A percentile compares a stretch with the other conserved stretches of the same genome.
Evolutionary conservation across 1,140 invertebrate genomes (phyloP).

Genomic region (Berghia stephanieae): DNA sequence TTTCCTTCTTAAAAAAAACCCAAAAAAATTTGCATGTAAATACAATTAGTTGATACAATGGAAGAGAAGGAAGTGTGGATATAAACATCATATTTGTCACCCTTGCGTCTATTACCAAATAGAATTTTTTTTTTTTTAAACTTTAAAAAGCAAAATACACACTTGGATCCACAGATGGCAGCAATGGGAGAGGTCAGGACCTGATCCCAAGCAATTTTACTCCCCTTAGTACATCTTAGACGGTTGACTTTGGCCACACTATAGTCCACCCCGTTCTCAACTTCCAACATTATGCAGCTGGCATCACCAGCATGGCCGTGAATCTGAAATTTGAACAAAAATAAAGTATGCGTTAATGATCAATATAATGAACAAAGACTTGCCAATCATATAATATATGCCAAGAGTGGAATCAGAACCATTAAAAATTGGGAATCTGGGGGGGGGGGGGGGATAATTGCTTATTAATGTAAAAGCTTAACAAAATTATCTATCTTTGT

Average conservation of each 20-base stretch:
- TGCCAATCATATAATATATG: neutral
- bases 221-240: constrained; percentile 47
- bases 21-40: no score
- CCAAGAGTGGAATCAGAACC: neutral
- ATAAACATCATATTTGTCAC: no score
- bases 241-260: constrained; percentile 51
- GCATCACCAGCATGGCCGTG: constrained; percentile 38
- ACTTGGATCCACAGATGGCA: constrained; percentile 57
- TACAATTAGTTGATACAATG: no score
- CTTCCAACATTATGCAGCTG: constrained; percentile 45
- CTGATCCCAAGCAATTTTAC: constrained; percentile 55
- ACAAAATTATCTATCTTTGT: no score
- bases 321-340: constrained; percentile 34
- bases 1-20: no score
- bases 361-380: neutral
- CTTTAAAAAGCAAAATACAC: no score
- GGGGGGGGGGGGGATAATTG: no score
- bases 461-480: no score
- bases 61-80: no score
- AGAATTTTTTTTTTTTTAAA: no score
- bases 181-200: constrained; percentile 51
- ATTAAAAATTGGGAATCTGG: no score
- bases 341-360: neutral
- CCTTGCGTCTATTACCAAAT: no score
- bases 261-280: constrained; percentile 58